Evolutionary conservation across 1,140 invertebrate species (phyloP), one percentile per base, ranked within the genome.

Genomic region (Pygmarrhopalites habei): DNA sequence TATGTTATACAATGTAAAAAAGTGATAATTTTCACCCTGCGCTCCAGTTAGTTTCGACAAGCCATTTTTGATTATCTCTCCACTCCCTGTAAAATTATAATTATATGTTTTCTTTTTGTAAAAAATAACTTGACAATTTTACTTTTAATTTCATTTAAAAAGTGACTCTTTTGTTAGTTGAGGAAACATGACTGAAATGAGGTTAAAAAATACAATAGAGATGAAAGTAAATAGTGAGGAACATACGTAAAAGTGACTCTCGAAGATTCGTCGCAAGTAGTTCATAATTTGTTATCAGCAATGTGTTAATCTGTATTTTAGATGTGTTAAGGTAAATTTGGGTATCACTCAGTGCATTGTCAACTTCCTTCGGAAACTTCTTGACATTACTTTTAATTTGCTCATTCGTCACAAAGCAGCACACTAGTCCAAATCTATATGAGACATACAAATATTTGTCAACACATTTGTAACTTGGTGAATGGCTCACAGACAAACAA

Each of bases 361-460:
- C 62, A 23, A 66, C 62, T 25, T 66, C 61, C 19, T 53, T 19
- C 10, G 68, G 68, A 52, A 64, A 53, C 12, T 60, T 43, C 28
- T 59, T 53, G 15, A 69, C 59, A 28, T 35, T 62, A 10, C 7
- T 26, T 28, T 49, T 53, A 57, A 69, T 60, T 44, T 61, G 61
- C 43, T 69, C 64, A 46, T 66, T 69, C 41, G 68, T 69, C 53
- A 69, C 68, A 55, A 64, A 66, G 30, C 68, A 69, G 49, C 68
- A 66, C 4, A 69, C 68, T 12, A 69, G 60, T 46, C 68, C 68
- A 57, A 69, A 69, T 58, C 68, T 69, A 55, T 49, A 35, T 58
- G n/a, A 56, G 7, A 47, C 7, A n/a, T 25, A 47, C n/a, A 17
- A 52, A 26, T 25, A 23, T 19, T 19, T 21, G 19, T 21, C 44